Evolutionary conservation across 2,113 vertebrate genomes (phyloP).

Genomic region (Oxygymnocypris stewartii): DNA sequence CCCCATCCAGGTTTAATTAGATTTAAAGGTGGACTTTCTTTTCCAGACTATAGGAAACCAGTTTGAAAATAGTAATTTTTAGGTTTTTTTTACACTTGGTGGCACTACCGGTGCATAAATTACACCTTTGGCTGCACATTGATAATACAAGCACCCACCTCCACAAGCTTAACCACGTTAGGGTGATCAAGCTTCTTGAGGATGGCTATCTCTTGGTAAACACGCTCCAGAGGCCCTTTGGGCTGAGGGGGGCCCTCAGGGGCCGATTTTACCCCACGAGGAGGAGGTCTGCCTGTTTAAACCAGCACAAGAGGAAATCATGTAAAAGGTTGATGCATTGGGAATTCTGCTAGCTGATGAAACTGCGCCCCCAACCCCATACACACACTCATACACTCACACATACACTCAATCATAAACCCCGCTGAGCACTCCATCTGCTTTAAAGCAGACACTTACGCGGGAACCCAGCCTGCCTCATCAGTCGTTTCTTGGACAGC

Average conservation of each 20-base stretch:
- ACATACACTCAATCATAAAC: constrained; percentile 40
- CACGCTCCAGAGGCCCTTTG: constrained; percentile 91
- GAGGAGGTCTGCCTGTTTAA: constrained; percentile 86
- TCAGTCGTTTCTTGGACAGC: constrained; percentile 94
- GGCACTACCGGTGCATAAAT: background rate
- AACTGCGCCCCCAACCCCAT: constrained; percentile 14
- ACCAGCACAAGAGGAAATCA: constrained; percentile 12
- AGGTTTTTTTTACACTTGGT: background rate
- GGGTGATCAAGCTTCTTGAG: constrained; percentile 97
- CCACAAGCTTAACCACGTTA: constrained; percentile 96
- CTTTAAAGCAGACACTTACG: constrained; percentile 80
- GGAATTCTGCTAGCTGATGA: constrained; percentile 31
- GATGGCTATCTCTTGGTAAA: constrained; percentile 98
- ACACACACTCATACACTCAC: constrained; percentile 10
- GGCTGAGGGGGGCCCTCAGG: constrained; percentile 82
- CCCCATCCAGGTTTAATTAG: too few species aligned
- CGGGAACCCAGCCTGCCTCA: constrained; percentile 96
- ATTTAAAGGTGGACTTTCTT: too few species aligned
- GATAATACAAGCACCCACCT: constrained; percentile 72
- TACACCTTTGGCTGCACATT: background rate
- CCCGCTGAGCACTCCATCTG: constrained; percentile 62
- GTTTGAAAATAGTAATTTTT: background rate
- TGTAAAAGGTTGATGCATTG: constrained; percentile 20
- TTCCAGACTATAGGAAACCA: background rate
- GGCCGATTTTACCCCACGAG: constrained; percentile 82